These are phyloP conservation scores for Thamnophis elegans DNA, from an alignment of 2,797 vertebrate genomes.

Conservation along the genomic window DNA sequence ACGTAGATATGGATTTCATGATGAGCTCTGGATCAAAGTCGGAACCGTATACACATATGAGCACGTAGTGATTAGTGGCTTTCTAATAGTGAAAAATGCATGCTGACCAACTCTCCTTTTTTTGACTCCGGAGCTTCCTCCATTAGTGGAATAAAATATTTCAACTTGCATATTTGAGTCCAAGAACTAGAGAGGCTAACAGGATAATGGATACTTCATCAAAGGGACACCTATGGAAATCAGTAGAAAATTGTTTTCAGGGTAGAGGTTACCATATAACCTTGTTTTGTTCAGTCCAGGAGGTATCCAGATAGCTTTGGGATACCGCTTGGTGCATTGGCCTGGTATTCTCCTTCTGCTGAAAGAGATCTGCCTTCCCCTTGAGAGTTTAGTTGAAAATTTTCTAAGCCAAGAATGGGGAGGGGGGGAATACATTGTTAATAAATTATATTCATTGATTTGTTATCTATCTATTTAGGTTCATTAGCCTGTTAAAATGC, in stretches of 20 bases:
- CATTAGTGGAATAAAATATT: neutral
- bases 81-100: neutral
- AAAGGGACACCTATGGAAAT: neutral
- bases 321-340: neutral
- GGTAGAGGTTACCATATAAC: neutral
- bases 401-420: constrained; percentile 2
- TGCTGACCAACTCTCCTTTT: neutral
- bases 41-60: neutral
- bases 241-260: constrained; percentile 5
- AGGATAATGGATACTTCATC: neutral
- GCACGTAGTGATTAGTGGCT: neutral
- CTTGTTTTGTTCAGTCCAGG: neutral
- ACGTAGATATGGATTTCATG: neutral
- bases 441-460: constrained; percentile 34
- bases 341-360: neutral
- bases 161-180: neutral
- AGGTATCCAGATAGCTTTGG: neutral
- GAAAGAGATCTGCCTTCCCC: neutral
- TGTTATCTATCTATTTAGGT: constrained; percentile 27
- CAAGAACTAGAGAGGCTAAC: neutral
- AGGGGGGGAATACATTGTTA: neutral
- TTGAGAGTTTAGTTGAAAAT: constrained; percentile 4
- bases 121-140: neutral
- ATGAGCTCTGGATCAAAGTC: neutral
- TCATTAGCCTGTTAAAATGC: constrained; percentile 23